Conservation (phyloP, 2,797 vertebrate species). For the Pangasius macronema region DNA sequence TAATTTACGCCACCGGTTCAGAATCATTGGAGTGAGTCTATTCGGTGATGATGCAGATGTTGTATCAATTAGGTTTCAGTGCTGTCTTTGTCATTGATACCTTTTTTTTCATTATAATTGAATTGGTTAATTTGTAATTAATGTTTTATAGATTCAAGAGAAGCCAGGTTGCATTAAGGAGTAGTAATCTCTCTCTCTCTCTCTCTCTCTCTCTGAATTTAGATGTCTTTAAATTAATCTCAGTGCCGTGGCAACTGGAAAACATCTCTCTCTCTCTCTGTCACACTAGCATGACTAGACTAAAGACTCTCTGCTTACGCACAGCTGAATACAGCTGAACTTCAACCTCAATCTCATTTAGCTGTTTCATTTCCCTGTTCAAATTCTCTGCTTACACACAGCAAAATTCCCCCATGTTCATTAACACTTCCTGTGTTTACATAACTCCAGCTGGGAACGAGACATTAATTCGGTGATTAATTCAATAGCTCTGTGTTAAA, state of each 20-base stretch:
- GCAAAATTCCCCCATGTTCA: neutral
- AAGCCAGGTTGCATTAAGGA: constrained; percentile 2
- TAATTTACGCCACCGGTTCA: constrained; percentile 32
- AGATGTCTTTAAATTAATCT: neutral
- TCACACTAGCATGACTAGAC: neutral
- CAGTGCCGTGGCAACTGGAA: neutral
- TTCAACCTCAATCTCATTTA: constrained; percentile 21
- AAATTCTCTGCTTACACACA: neutral
- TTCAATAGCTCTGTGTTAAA: neutral
- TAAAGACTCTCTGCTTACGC: neutral
- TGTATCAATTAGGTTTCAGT: constrained; percentile 15
- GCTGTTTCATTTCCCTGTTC: constrained; percentile 15
- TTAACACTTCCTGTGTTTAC: neutral
- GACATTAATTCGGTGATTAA: constrained; percentile 3
- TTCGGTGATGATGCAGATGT: constrained; percentile 24
- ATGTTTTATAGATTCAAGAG: constrained; percentile 2
- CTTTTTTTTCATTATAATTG: neutral
- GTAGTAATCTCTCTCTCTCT: neutral
- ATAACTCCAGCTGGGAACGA: constrained; percentile 10
- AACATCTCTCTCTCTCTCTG: constrained; percentile 9
- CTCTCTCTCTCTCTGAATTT: neutral
- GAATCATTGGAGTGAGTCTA: constrained; percentile 30
- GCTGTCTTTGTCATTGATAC: neutral
- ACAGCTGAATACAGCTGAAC: constrained; percentile 17
- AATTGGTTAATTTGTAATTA: neutral